A percentile compares a stretch with the other conserved stretches of the same genome.
Evolutionary conservation across 2,113 vertebrate species (phyloP).

Genomic region (Phalacrocorax aristotelis): DNA sequence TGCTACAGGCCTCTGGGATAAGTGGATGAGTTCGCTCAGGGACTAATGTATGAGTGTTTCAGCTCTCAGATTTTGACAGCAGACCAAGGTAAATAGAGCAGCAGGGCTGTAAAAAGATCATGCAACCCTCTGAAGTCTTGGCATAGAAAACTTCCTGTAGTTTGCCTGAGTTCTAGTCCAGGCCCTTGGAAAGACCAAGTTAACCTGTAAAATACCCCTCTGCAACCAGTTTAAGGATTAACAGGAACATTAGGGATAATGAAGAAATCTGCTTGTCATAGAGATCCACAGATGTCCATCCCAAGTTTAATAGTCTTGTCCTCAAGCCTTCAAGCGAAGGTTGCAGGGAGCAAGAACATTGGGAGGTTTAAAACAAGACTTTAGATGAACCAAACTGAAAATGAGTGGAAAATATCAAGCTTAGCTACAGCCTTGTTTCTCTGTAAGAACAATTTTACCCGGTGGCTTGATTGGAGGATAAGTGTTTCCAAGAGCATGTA

Average conservation of each 20-base stretch:
- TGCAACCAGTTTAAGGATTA: neutral
- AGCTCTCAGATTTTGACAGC: neutral
- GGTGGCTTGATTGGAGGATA: neutral
- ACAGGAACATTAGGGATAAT: too few relatives aligned
- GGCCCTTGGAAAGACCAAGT: neutral
- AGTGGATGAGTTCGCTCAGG: neutral
- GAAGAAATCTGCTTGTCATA: neutral
- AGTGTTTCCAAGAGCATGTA: neutral
- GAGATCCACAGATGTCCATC: neutral
- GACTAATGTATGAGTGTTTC: neutral
- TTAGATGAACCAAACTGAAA: neutral
- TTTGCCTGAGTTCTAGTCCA: neutral
- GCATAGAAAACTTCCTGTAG: neutral
- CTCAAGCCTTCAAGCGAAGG: neutral
- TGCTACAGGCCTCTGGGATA: neutral
- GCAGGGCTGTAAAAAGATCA: constrained; percentile 18
- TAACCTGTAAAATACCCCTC: neutral
- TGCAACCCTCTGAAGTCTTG: constrained; percentile 25
- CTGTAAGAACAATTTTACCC: neutral
- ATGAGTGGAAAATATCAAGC: neutral
- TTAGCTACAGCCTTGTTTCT: neutral
- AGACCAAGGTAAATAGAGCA: constrained; percentile 11
- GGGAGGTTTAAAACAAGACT: neutral
- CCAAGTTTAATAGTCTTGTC: neutral
- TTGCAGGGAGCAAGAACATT: neutral